Conservation (phyloP, 2,797 vertebrate species). For the Brotula barbata region DNA sequence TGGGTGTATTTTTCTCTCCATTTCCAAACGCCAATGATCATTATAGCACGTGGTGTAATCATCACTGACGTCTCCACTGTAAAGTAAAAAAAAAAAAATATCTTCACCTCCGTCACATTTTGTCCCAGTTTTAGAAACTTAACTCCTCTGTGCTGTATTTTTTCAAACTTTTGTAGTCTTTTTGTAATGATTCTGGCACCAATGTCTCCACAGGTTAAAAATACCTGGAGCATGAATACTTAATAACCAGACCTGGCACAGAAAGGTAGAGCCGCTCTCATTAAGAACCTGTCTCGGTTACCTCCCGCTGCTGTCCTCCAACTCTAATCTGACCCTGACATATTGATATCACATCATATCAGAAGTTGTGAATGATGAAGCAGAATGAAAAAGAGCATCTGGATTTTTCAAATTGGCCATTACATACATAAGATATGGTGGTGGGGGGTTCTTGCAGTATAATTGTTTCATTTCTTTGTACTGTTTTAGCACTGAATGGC, state of each 20-base stretch:
- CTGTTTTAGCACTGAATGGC: slow-evolving; percentile 30
- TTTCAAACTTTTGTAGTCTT: slow-evolving; percentile 6
- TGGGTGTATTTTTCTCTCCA: no score
- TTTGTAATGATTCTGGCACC: slow-evolving; percentile 33
- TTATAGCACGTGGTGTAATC: no score
- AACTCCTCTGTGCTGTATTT: slow-evolving; percentile 25
- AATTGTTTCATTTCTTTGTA: slow-evolving; percentile 37
- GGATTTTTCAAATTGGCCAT: slow-evolving; percentile 2
- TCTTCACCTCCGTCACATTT: no score
- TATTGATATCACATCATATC: slow-evolving; percentile 10
- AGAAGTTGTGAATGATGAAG: slow-evolving; percentile 21
- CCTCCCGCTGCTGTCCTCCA: slow-evolving; percentile 10
- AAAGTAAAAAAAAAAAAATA: no score
- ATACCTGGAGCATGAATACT: slow-evolving; percentile 65
- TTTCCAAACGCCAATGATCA: no score
- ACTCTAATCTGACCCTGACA: slow-evolving; percentile 22
- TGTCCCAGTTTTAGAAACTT: slow-evolving; percentile 24
- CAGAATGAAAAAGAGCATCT: not conserved
- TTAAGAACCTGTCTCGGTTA: slow-evolving; percentile 34
- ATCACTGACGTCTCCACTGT: slow-evolving; percentile 13
- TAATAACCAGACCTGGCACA: slow-evolving; percentile 43
- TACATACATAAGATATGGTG: slow-evolving; percentile 2
- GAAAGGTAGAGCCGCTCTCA: slow-evolving; percentile 30
- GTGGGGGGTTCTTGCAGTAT: slow-evolving; percentile 17
- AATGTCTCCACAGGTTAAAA: slow-evolving; percentile 58